Evolutionary conservation across 30 jellyfish, hydroid and myxozoan genomes (phyloP).

Genomic region (Turritopsis dohrnii): DNA sequence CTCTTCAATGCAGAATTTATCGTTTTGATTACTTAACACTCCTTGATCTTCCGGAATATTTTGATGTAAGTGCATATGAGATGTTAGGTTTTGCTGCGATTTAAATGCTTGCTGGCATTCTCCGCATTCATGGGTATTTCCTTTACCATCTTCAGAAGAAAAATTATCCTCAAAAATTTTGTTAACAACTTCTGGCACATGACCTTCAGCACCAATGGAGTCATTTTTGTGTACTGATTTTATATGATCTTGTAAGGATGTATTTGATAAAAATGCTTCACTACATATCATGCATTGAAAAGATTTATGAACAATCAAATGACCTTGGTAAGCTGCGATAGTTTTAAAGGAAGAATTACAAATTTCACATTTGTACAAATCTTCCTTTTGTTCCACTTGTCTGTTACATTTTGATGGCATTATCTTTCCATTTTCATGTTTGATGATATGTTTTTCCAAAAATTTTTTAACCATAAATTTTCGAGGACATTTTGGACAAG

Average conservation of each 20-base stretch:
- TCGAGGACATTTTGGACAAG: neutral
- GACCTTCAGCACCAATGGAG: neutral
- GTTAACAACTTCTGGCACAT: neutral
- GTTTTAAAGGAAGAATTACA: neutral
- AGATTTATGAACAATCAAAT: neutral
- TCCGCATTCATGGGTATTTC: neutral
- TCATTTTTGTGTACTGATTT: neutral
- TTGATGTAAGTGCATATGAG: slow-evolving; percentile 1
- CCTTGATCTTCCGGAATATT: neutral
- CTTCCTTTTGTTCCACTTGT: neutral
- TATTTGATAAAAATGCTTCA: neutral
- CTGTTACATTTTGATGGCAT: neutral
- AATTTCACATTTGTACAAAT: neutral
- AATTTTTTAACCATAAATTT: slow-evolving; percentile 1
- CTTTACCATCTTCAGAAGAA: neutral
- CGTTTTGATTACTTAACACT: neutral
- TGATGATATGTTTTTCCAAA: neutral
- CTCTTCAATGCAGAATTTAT: neutral
- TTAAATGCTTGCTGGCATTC: neutral
- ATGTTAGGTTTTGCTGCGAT: neutral
- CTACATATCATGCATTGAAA: neutral
- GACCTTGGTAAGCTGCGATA: neutral
- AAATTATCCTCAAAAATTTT: neutral
- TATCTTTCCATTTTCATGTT: neutral
- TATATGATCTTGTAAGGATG: neutral